phyloP scores from a whole-genome alignment of 1,140 invertebrate genomes.

The Drosophila littoralis region DNA sequence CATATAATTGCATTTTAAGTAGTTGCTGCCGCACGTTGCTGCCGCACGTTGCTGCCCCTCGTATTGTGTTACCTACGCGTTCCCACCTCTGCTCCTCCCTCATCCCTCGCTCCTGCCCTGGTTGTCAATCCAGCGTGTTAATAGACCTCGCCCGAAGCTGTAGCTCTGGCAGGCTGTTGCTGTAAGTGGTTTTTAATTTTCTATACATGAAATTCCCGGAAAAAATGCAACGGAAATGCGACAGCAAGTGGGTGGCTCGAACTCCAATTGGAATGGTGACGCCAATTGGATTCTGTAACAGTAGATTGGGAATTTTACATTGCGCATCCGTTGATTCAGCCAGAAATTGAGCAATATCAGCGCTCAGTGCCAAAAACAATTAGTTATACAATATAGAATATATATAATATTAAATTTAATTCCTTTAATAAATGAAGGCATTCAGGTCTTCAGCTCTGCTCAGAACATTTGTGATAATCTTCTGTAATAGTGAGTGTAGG shows the following conservation, averaged over 20 bases:
- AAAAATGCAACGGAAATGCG: conserved; percentile 70
- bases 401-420: too few species aligned
- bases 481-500: too few species aligned
- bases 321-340: too few species aligned
- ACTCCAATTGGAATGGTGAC: conserved; percentile 35
- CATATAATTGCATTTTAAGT: conserved; percentile 83
- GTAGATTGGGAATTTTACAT: background rate
- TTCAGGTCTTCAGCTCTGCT: too few species aligned
- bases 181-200: conserved; percentile 72
- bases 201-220: conserved; percentile 61
- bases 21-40: conserved; percentile 54
- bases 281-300: background rate
- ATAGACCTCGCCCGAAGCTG: conserved; percentile 34
- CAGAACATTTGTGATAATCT: too few species aligned
- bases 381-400: too few species aligned
- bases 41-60: conserved; percentile 34
- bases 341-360: too few species aligned
- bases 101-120: background rate
- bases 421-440: too few species aligned
- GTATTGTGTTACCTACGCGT: conserved; percentile 71
- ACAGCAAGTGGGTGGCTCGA: conserved; percentile 69
- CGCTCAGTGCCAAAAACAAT: too few species aligned
- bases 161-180: conserved; percentile 1
- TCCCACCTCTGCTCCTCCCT: background rate
- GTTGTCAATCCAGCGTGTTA: conserved; percentile 51